Conservation (phyloP, 1,140 invertebrate genomes). For the Goniozus legneri region DNA sequence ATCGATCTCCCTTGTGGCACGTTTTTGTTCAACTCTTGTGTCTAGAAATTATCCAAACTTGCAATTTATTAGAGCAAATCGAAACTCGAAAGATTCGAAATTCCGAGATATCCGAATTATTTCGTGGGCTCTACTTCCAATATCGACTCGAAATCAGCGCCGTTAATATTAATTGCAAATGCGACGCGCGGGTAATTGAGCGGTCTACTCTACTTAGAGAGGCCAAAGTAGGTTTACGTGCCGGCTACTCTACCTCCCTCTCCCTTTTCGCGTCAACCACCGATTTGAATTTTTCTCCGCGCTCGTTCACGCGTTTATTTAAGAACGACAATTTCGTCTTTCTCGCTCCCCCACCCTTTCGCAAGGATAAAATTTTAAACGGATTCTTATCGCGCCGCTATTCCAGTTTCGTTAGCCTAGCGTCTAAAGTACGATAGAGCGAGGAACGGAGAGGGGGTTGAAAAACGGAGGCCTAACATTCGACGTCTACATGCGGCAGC, state of each 20-base stretch:
- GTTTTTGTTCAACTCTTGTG: no score
- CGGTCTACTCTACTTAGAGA: not conserved
- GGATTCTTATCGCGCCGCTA: no score
- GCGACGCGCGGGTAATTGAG: not conserved
- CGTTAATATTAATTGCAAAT: not conserved
- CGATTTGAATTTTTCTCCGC: slow-evolving; percentile 12
- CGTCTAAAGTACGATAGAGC: not conserved
- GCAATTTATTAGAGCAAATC: not conserved
- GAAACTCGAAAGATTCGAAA: not conserved
- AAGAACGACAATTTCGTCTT: not conserved
- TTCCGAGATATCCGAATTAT: not conserved
- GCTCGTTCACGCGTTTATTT: not conserved
- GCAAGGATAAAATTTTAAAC: not conserved
- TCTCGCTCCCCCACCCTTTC: not conserved
- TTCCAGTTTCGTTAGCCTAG: not conserved
- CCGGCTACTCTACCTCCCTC: not conserved
- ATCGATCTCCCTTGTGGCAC: no score
- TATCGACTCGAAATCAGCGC: not conserved
- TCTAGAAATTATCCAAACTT: no score
- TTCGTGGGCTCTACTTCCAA: not conserved
- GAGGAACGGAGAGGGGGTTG: not conserved
- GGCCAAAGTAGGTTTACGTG: not conserved
- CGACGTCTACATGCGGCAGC: no score
- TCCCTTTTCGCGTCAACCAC: not conserved
- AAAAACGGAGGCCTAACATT: no score